A percentile compares a stretch with the other conserved stretches of the same genome.
Conservation (phyloP, 1,140 invertebrate species). For the Drosophila asahinai region DNA sequence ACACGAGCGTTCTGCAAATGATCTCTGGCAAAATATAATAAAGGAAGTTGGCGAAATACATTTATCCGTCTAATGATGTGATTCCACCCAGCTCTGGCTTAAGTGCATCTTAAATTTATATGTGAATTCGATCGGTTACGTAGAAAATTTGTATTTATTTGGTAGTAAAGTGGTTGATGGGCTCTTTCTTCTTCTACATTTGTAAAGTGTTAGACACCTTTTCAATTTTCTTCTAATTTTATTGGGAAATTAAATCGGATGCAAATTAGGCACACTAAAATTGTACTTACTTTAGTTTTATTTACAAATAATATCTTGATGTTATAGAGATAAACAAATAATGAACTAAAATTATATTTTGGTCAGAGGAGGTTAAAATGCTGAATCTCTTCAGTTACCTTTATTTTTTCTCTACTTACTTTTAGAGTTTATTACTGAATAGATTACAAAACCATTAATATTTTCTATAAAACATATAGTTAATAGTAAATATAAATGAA, state of each 20-base stretch:
- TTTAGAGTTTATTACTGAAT: background rate
- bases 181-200: background rate
- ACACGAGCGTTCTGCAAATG: conserved; percentile 54
- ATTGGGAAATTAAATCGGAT: background rate
- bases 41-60: conserved; percentile 58
- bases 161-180: conserved; percentile 1
- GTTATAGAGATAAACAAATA: background rate
- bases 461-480: no score
- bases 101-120: conserved; percentile 32
- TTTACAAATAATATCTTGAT: background rate
- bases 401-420: background rate
- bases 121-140: background rate
- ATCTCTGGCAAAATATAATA: conserved; percentile 66
- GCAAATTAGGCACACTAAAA: no score
- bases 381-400: background rate
- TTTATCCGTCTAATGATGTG: conserved; percentile 58
- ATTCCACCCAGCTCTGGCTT: conserved; percentile 27
- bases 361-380: no score
- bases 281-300: no score
- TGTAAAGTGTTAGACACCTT: background rate
- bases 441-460: no score
- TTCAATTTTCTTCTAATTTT: background rate
- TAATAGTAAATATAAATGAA: no score
- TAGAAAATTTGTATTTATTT: conserved; percentile 12
- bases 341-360: background rate